Evolutionary conservation across 2,113 vertebrate genomes (phyloP).

Genomic region (Misgurnus anguillicaudatus): DNA sequence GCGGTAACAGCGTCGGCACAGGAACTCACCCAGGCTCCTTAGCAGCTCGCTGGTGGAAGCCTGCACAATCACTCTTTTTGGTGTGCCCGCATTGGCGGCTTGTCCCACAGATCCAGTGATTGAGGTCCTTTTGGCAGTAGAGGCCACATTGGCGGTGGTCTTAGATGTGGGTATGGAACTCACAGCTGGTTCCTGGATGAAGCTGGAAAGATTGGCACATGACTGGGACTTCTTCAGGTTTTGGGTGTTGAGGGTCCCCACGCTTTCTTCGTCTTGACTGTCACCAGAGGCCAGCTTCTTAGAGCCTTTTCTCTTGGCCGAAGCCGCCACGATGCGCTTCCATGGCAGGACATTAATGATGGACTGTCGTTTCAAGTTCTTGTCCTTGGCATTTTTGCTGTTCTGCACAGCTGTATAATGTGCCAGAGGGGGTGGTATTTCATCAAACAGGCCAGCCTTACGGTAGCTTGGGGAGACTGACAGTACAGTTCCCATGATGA

Average conservation of each 20-base stretch:
- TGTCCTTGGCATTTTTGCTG: slow-evolving; percentile 89
- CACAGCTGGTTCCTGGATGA: slow-evolving; percentile 75
- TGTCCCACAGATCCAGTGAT: slow-evolving; percentile 66
- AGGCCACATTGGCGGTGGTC: slow-evolving; percentile 74
- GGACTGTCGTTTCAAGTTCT: slow-evolving; percentile 85
- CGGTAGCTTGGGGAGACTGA: slow-evolving; percentile 91
- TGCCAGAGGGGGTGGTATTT: slow-evolving; percentile 82
- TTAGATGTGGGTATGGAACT: slow-evolving; percentile 77
- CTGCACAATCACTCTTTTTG: slow-evolving; percentile 89
- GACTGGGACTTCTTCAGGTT: slow-evolving; percentile 92
- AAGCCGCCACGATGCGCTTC: slow-evolving; percentile 90
- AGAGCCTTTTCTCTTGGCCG: slow-evolving; percentile 87
- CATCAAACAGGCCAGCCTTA: slow-evolving; percentile 87
- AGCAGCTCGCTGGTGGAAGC: slow-evolving; percentile 77
- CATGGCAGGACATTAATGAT: slow-evolving; percentile 88
- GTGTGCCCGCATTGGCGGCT: slow-evolving; percentile 77
- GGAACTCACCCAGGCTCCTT: slow-evolving; percentile 75
- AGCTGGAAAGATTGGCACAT: slow-evolving; percentile 86
- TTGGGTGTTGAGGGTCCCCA: slow-evolving; percentile 81
- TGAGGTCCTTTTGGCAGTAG: slow-evolving; percentile 74
- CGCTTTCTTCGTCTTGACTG: slow-evolving; percentile 79
- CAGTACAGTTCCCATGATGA: slow-evolving; percentile 88
- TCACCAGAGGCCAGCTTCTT: slow-evolving; percentile 83
- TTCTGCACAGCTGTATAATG: slow-evolving; percentile 89
- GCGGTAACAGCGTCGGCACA: slow-evolving; percentile 74